Evolutionary conservation across 2,113 vertebrate species (phyloP), one percentile per base, ranked within the genome.

Genomic region (Bambusicola thoracicus): DNA sequence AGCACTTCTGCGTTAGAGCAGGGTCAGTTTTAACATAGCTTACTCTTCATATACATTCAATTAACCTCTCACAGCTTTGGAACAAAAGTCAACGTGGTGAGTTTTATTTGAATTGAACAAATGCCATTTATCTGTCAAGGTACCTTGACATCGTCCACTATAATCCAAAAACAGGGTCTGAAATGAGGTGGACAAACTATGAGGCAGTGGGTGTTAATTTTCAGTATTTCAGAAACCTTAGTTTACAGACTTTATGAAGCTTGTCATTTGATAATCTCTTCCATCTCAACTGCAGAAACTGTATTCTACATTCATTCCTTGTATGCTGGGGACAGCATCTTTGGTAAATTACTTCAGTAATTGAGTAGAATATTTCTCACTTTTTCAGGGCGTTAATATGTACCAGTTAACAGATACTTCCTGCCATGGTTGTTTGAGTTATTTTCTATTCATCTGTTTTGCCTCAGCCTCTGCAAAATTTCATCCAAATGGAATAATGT

Each of bases 21-120:
- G 63, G 96, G 59, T 81, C 46, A 97, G 61, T 97, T 97, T 97
- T 85, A 94, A 69, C 48, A 40, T 81, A 56, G 82, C 76, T 97
- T 97, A 95, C 96, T 97, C 94, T 97, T 98, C 93, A 87, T 96
- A 95, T 94, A 56, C 44, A 2, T 95, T 96, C 97, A 97, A 97
- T 98, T 97, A 98, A 98, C 94, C 94, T 98, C 93, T 74, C 16
- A 44, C 75, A 90, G 69, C 69, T 97, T 94, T 72, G 88, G 94
- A 96, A 97, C 94, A 97, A 96, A 97, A 97, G 93, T 85, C 92
- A 96, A 69, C 2, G 0, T 91, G 88, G 79, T 1, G 30, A 34
- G 59, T 92, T 69, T 94, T 94, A 96, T 97, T 95, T 92, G 95
- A 96, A 97, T 96, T 95, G 97, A 97, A 95, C 85, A 97, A 98